Evolutionary conservation across 2,113 vertebrate species (phyloP), one percentile per base, ranked within the genome.

Genomic region (Hippolais icterina): DNA sequence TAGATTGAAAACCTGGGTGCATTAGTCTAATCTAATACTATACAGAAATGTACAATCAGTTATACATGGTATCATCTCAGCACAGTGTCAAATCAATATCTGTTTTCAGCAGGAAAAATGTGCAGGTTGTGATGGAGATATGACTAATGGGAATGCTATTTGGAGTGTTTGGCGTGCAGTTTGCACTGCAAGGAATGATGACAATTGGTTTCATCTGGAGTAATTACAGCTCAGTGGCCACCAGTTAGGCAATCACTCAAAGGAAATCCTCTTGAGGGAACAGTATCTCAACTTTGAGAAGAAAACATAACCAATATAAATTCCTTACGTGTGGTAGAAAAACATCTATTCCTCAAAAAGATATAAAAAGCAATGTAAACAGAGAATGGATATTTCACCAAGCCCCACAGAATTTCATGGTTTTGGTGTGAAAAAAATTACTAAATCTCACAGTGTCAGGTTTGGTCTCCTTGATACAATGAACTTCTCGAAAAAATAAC

Each of bases 1-100:
- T 95, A 83, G 90, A 94, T 96, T 87, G 87, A 84, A 96, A 97
- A 94, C 52, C 68, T 94, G 66, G 56, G 47, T 93, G 83, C 90
- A 91, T 92, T 92, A 95, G 90, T 91, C 88, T 95, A 96, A 96
- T 96, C 70, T 89, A 95, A 96, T 97, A 89, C 80, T 75, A 37
- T 50, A 83, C 59, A 9, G 11, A 96, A 93, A 68, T 83, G 65
- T 92, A 90, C 57, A 78, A 94, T 95, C 96, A 74, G 94, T 96
- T 90, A 96, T 81, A 83, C 74, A 92, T 89, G 21, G 15, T 83
- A 90, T 77, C 61, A 81, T 93, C 81, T 77, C 74, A 97, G 86
- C 90, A 89, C 27, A 53, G 63, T 95, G 86, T 93, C 96, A 96
- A 95, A 96, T 97, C 91, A 92, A 83, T 97, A 88, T 59, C 87